Percentiles rank a stretch among this genome's conserved stretches.
These are phyloP conservation scores for Drosophila paranaensis DNA, from an alignment of 2,888 invertebrate genomes.

Conservation along the genomic window DNA sequence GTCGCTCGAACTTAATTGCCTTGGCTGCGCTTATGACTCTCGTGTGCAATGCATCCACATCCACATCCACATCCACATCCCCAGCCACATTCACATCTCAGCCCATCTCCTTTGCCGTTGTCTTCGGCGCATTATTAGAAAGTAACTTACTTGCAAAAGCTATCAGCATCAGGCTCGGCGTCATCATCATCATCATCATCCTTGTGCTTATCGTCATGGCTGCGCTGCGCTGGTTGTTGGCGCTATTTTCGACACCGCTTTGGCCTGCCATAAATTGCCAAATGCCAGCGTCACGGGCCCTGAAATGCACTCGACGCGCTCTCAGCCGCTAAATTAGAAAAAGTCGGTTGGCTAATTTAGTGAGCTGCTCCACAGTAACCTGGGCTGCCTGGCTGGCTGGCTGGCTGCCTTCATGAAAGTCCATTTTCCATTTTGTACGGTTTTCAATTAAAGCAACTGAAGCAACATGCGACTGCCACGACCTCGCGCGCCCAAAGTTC, in stretches of 20 bases:
- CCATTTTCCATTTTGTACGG: conserved; percentile 76
- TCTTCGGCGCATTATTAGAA: conserved; percentile 68
- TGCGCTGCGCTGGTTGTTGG: conserved; percentile 50
- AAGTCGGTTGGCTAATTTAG: conserved; percentile 67
- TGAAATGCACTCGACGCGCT: conserved; percentile 68
- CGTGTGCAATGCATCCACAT: conserved; percentile 78
- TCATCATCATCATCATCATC: conserved; percentile 53
- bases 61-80: conserved; percentile 47
- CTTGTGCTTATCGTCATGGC: conserved; percentile 31
- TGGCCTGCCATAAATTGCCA: conserved; percentile 77
- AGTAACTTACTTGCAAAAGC: conserved; percentile 71
- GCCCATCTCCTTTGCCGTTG: conserved; percentile 35
- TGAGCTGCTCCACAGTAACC: conserved; percentile 36
- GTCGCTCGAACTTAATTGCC: conserved; percentile 81
- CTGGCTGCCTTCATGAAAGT: conserved; percentile 45
- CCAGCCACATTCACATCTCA: conserved; percentile 39
- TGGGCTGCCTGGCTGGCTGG: neutral
- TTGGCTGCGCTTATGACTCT: conserved; percentile 79
- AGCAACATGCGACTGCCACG: conserved; percentile 62
- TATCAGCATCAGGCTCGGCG: conserved; percentile 64
- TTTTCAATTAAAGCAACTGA: conserved; percentile 71
- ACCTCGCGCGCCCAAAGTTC: conserved; percentile 72
- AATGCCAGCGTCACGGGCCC: conserved; percentile 69
- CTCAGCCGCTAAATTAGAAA: conserved; percentile 61
- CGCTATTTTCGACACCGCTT: conserved; percentile 79